Conservation (phyloP, 2,113 vertebrate genomes). For the Perognathus longimembris region DNA sequence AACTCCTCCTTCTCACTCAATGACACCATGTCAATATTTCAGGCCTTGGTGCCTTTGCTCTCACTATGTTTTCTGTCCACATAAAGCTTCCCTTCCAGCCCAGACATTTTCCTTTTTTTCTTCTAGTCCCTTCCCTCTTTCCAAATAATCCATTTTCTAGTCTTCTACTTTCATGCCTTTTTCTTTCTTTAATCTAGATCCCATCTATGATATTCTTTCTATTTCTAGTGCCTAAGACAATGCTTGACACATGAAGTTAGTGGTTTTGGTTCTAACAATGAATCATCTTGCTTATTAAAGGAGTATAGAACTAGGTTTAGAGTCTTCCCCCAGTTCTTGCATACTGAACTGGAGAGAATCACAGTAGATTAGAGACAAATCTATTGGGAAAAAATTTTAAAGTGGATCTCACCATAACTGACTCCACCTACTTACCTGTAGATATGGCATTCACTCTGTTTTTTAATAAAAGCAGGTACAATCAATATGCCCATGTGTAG, state of each 20-base stretch:
- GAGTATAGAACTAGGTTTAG: background rate
- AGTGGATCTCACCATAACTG: slow-evolving; percentile 7
- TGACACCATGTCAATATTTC: background rate
- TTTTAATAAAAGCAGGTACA: slow-evolving; percentile 25
- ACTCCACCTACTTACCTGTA: background rate
- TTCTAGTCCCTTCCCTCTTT: too few species aligned
- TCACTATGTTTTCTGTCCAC: background rate
- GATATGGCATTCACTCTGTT: background rate
- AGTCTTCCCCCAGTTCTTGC: background rate
- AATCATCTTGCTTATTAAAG: slow-evolving; percentile 20
- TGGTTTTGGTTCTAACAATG: slow-evolving; percentile 4
- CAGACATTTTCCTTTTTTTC: background rate
- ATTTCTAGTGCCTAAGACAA: background rate
- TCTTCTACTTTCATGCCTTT: slow-evolving; percentile 11
- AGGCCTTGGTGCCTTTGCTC: background rate
- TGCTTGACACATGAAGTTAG: background rate
- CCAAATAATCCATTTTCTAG: too few species aligned
- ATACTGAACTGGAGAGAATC: background rate
- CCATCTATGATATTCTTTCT: background rate
- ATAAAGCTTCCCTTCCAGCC: background rate
- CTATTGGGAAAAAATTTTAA: slow-evolving; percentile 25
- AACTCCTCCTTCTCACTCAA: background rate
- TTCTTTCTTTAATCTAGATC: background rate
- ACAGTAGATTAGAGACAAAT: background rate
- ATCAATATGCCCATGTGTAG: background rate